These are phyloP conservation scores for Pteromalus puparum DNA, from an alignment of 1,140 invertebrate genomes.

Conservation along the genomic window DNA sequence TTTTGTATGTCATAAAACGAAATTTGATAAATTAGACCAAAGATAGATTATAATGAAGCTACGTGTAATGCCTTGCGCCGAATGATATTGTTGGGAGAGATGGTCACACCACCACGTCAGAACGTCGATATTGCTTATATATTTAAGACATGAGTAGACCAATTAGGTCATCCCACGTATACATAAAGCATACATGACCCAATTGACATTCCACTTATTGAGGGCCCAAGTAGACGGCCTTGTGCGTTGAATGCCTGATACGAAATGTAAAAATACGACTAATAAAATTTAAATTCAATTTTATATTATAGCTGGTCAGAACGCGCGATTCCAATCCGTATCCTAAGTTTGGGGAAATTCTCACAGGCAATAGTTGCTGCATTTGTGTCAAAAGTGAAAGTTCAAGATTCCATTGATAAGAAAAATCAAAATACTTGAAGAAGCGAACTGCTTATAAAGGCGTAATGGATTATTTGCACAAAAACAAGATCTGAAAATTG, in stretches of 20 bases:
- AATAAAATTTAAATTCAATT: too few relatives aligned
- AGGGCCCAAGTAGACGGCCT: conserved; percentile 3
- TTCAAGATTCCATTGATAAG: conserved; percentile 40
- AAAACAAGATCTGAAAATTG: conserved; percentile 1
- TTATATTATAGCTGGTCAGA: too few relatives aligned
- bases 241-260: conserved; percentile 7
- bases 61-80: neutral
- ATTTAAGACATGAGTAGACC: neutral
- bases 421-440: conserved; percentile 41
- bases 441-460: conserved; percentile 27
- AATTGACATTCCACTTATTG: neutral
- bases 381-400: conserved; percentile 18
- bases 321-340: too few relatives aligned
- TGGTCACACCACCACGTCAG: neutral
- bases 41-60: neutral
- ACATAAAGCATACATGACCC: too few relatives aligned
- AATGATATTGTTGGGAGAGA: neutral
- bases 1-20: neutral
- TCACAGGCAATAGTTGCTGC: neutral
- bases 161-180: too few relatives aligned
- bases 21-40: neutral
- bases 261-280: too few relatives aligned
- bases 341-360: too few relatives aligned
- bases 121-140: neutral
- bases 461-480: conserved; percentile 41